Evolutionary conservation across 1,140 invertebrate species (phyloP).

Genomic region (Bombus pyrosoma): DNA sequence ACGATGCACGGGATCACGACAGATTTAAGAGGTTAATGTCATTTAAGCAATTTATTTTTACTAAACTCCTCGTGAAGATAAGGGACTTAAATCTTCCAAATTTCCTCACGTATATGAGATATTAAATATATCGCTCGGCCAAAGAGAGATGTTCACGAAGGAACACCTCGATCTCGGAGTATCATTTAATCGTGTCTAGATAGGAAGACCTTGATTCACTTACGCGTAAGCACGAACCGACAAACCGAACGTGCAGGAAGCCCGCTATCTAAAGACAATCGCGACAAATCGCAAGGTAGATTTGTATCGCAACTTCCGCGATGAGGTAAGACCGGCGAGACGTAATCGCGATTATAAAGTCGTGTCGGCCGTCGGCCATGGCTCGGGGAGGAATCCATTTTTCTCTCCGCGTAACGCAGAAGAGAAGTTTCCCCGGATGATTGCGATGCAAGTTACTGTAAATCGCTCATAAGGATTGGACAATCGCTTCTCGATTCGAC

Average conservation of each 20-base stretch:
- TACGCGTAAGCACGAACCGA: slow-evolving; percentile 12
- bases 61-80: background rate
- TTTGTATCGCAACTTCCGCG: slow-evolving; percentile 60
- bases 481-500: slow-evolving; percentile 23
- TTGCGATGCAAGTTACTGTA: slow-evolving; percentile 14
- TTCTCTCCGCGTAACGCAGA: background rate
- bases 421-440: background rate
- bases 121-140: background rate
- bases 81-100: background rate
- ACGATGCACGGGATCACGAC: slow-evolving; percentile 7
- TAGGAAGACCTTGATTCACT: slow-evolving; percentile 44
- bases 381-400: slow-evolving; percentile 11
- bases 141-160: background rate
- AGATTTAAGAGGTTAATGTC: background rate
- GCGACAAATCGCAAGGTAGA: slow-evolving; percentile 52
- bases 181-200: slow-evolving; percentile 27
- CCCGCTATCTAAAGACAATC: slow-evolving; percentile 48
- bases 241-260: slow-evolving; percentile 31
- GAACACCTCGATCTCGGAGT: background rate
- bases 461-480: slow-evolving; percentile 30
- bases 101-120: background rate
- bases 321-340: slow-evolving; percentile 44
- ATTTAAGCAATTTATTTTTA: background rate
- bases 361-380: background rate
- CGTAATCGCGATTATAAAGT: slow-evolving; percentile 32